Evolutionary conservation across 1,140 invertebrate species (phyloP), one percentile per base, ranked within the genome.

Genomic region (Dinoponera quadriceps): DNA sequence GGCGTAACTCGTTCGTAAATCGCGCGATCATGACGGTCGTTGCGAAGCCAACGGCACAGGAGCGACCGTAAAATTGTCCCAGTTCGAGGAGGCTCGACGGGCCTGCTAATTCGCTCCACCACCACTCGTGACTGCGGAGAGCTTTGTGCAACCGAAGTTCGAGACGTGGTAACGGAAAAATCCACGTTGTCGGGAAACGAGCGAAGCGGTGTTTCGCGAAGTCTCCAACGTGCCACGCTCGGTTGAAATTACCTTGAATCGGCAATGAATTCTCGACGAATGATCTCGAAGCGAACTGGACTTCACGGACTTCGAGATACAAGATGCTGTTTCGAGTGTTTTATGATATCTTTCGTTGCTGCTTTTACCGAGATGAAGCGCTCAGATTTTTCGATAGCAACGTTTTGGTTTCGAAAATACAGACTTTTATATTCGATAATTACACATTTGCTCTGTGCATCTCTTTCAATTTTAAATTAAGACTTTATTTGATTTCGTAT

Each of bases 1-100:
- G 59, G 51, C 29, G 73, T 87, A 84, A 87, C 65, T 86, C 73
- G 84, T 72, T 66, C 57, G 69, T 57, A 60, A 66, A 85, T 85
- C 83, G 71, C 68, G 71, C 33, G 75, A 80, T 78, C 51, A 78
- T 78, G 75, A 78, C 18, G 20, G 33, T 57, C 74, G 49, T 78
- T 57, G 75, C 33, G 22, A 68, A 78, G 48, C 49, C 2, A 33
- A 33, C 57, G n/a, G 18, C 51, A 11, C 51, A 11, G 48, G 38
- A 49, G n/a, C 2, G 54, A 86, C 22, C 27, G 18, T 82, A 54
- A 57, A 80, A 59, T 75, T 55, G 16, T 25, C 48, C 22, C 25
- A n/a, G 5, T 18, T 74, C 27, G 38, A 18, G 44, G 27, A 63
- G 48, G n/a, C n/a, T n/a, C 55, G 29, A 13, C 18, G 27, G 18